Evolutionary conservation across 2,888 invertebrate genomes (phyloP).

Genomic region (Steinernema hermaphroditum): DNA sequence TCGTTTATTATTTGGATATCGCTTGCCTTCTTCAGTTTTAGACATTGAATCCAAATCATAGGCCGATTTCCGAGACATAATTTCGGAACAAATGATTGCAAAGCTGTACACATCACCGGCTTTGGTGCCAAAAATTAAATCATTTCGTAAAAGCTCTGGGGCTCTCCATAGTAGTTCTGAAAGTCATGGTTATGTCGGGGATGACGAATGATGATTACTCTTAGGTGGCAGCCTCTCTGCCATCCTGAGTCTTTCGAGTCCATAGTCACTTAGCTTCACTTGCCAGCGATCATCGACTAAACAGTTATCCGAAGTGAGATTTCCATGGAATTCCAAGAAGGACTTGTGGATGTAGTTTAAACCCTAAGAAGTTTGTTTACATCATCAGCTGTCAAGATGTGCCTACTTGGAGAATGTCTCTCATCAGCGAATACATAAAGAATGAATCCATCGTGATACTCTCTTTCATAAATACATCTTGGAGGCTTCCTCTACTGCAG

Average conservation of each 20-base stretch:
- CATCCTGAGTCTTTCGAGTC: conserved; percentile 33
- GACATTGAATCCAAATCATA: background rate
- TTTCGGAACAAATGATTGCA: conserved; percentile 21
- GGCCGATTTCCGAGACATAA: conserved; percentile 3
- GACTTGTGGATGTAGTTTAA: conserved; percentile 42
- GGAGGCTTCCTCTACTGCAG: conserved; percentile 51
- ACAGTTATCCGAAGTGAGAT: conserved; percentile 42
- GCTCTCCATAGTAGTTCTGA: conserved; percentile 29
- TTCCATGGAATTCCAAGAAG: conserved; percentile 47
- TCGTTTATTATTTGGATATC: background rate
- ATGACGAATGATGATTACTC: background rate
- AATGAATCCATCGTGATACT: conserved; percentile 50
- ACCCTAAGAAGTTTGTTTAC: conserved; percentile 33
- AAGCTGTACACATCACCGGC: conserved; percentile 7
- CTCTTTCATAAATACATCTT: conserved; percentile 45
- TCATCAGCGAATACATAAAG: conserved; percentile 48
- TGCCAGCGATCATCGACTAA: conserved; percentile 54
- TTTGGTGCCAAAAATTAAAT: background rate
- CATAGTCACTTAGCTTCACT: conserved; percentile 49
- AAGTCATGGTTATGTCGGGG: too few relatives aligned
- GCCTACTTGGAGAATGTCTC: conserved; percentile 44
- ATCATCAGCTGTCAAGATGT: background rate
- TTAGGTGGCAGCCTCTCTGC: background rate
- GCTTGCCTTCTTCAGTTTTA: background rate
- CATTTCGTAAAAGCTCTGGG: conserved; percentile 4